A percentile compares a stretch with the other conserved stretches of the same genome.
These are phyloP conservation scores for Drosophila algonquin DNA, from an alignment of 2,888 invertebrate species.

Conservation along the genomic window DNA sequence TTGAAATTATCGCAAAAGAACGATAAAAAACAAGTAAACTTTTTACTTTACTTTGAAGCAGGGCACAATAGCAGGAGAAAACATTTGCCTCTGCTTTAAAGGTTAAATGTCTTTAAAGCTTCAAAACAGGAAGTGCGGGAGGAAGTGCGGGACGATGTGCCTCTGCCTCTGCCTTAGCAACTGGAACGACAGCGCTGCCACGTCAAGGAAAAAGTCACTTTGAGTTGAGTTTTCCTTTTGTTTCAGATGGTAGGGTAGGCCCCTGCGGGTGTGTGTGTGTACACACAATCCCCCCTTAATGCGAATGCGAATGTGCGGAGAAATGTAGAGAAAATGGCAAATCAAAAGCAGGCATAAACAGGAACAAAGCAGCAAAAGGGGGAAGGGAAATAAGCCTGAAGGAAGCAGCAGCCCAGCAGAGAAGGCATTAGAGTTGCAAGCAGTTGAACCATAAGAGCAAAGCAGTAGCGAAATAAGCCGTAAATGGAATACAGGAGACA, in stretches of 20 bases:
- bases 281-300: not conserved
- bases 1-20: constrained; percentile 31
- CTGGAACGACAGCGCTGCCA: not conserved
- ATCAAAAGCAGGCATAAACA: not conserved
- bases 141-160: not conserved
- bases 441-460: too few relatives aligned
- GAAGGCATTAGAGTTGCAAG: not conserved
- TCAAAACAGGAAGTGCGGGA: constrained; percentile 15
- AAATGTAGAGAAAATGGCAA: not conserved
- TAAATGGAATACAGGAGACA: too few relatives aligned
- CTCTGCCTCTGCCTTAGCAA: not conserved
- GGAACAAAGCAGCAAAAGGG: not conserved
- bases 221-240: constrained; percentile 36
- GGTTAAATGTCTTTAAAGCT: constrained; percentile 29
- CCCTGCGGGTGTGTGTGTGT: constrained; percentile 20
- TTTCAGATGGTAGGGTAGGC: not conserved
- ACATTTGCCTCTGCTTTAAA: not conserved
- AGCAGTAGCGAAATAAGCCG: too few relatives aligned
- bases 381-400: too few relatives aligned
- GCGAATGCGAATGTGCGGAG: not conserved
- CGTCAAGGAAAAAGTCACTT: constrained; percentile 52
- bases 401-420: not conserved
- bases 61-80: constrained; percentile 6
- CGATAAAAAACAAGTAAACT: constrained; percentile 39
- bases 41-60: constrained; percentile 37